Percentiles rank a stretch among this genome's conserved stretches.
These are phyloP conservation scores for Rhipidura dahli DNA, from an alignment of 2,113 vertebrate genomes.

Conservation along the genomic window DNA sequence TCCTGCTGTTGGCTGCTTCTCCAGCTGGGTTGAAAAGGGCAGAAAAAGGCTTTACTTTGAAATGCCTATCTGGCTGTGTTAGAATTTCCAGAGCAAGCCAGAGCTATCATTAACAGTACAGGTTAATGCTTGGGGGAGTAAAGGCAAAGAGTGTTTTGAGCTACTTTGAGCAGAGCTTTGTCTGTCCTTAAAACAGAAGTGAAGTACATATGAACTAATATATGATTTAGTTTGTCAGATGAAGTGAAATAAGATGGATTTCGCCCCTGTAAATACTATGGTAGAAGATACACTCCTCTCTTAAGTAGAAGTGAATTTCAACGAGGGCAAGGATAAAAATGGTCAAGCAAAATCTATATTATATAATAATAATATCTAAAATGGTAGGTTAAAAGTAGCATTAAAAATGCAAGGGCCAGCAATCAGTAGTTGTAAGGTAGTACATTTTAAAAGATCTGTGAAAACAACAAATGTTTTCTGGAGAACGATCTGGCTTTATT, in stretches of 20 bases:
- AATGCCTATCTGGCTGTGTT: not conserved
- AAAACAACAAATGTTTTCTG: not conserved
- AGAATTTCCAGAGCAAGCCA: not conserved
- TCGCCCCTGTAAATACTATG: accelerated
- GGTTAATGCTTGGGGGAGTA: not conserved
- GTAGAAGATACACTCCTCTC: not conserved
- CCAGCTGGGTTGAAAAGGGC: not conserved
- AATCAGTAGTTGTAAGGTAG: not conserved
- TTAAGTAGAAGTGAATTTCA: not conserved
- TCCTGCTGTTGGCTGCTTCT: not conserved
- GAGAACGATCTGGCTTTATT: not conserved
- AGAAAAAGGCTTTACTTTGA: not conserved
- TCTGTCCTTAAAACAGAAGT: not conserved
- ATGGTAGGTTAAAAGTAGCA: not conserved
- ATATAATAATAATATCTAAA: not conserved
- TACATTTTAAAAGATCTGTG: not conserved
- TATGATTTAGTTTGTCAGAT: not conserved
- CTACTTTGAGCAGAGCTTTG: not conserved
- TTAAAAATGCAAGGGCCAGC: not conserved
- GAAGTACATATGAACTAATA: not conserved
- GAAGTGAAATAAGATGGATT: accelerated
- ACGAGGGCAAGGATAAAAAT: not conserved
- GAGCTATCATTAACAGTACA: not conserved
- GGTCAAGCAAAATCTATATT: not conserved
- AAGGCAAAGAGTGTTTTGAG: not conserved